A percentile compares a stretch with the other conserved stretches of the same genome.
These are phyloP conservation scores for Hydrotaea diabolus DNA, from an alignment of 2,888 invertebrate genomes.

Conservation along the genomic window DNA sequence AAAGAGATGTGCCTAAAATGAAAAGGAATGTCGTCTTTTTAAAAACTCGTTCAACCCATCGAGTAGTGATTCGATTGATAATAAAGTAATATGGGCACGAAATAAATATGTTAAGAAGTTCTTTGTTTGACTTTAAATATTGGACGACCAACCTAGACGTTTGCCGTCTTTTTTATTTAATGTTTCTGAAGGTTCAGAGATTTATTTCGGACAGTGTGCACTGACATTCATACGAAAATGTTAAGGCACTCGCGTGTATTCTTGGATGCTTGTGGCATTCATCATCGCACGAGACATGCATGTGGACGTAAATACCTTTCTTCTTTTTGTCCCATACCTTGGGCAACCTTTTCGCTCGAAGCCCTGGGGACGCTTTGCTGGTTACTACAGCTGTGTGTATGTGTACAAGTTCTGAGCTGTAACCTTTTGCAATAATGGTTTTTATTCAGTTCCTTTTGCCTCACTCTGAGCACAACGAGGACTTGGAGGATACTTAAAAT, in stretches of 20 bases:
- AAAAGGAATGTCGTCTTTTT: too few relatives aligned
- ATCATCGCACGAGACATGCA: constrained; percentile 6
- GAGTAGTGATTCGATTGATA: too few relatives aligned
- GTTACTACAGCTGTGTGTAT: constrained; percentile 25
- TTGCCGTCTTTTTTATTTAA: too few relatives aligned
- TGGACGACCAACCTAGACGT: background rate
- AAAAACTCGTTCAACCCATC: too few relatives aligned
- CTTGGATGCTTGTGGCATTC: constrained; percentile 3
- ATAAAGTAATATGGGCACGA: too few relatives aligned
- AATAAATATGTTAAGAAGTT: too few relatives aligned
- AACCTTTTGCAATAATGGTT: constrained; percentile 53
- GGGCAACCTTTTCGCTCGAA: constrained; percentile 61
- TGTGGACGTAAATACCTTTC: constrained; percentile 37
- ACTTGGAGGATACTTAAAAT: constrained; percentile 39
- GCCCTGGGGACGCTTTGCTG: constrained; percentile 59
- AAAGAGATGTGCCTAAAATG: too few relatives aligned
- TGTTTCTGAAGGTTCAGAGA: background rate
- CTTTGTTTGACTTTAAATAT: too few relatives aligned
- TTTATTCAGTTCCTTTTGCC: constrained; percentile 40
- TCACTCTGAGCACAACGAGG: background rate
- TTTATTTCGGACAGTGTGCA: too few relatives aligned
- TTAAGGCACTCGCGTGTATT: background rate
- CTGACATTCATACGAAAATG: background rate
- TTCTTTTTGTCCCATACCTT: constrained; percentile 44
- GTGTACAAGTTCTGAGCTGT: constrained; percentile 11